Base-by-base conservation (phyloP, 37 sponge, comb jelly and placozoan genomes). In the Ephydatia muelleri region DNA sequence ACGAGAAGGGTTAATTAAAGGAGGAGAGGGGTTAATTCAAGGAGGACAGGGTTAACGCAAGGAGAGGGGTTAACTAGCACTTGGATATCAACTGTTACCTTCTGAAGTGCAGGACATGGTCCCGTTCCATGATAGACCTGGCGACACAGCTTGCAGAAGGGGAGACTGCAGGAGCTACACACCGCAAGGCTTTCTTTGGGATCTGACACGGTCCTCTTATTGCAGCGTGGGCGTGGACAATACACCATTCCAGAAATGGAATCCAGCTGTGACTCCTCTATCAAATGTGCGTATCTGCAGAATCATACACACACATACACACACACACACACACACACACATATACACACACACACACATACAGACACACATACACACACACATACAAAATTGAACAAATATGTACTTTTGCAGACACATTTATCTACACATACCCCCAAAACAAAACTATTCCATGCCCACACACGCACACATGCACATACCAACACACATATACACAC, bases 241-340 rank as follows among this genome's bases (percentile, higher is more conserved):
- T 84, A 92, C 68, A 92, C 93, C 89, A 88, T 82, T 34, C 93
- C 93, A 67, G 93, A 89, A 29, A 85, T 77, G 5, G 79, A 66
- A 30, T 92, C 93, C 71, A 84, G 79, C 22, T 80, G 49, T 57
- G 73, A 75, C 68, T 88, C 73, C 22, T 85, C 75, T 35, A 76
- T 30, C 68, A 92, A 66, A 9, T 49, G 32, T 25, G 78, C 78
- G 77, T 85, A 92, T 40, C 93, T 92, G n/a, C 0, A 69, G 27
- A 36, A 13, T 22, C 8, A 43, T 31, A 28, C 21, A 3, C 73
- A 9, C 5, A 25, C 5, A 14, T 72, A 71, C n/a, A 43, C 19
- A 12, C 19, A 14, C 5, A 14, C 9, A 19, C 14, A 9, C 9
- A 9, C 27, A 6, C 5, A 14, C 11, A 13, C 72, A n/a, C 47